Base-by-base conservation (phyloP, 1,140 invertebrate genomes). In the Lasioglossum baleicum region DNA sequence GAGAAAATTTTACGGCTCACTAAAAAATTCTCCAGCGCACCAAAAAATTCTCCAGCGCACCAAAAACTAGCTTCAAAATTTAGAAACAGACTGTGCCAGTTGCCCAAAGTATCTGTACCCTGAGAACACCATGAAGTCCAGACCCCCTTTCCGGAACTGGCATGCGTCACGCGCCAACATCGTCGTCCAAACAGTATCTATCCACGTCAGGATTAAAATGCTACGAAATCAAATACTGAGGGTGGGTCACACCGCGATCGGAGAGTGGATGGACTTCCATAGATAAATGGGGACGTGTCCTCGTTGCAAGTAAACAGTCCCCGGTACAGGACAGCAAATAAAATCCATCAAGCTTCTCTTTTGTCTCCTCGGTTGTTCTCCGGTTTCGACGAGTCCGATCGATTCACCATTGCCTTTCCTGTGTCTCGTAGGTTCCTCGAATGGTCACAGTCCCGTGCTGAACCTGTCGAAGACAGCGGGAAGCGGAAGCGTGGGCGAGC, bases 361-460 rank as follows among this genome's bases (percentile, higher is more conserved):
- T 82, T 61, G 44, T 35, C 35, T 35, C 35, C 1, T 35, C 56
- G 56, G 63, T 78, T 66, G 65, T 68, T 71, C 75, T 65, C 63
- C n/a, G 51, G 13, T 20, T 20, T 3, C 63, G 26, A 17, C 13
- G 11, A 7, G 8, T 40, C 13, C 65, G 35, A 48, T 67, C 48
- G 7, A 44, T 51, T 53, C 15, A 53, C 5, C 44, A 5, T 15
- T 40, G 26, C 15, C 31, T 7, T 64, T 64, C 15, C 31, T 40
- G 26, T 17, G 65, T 17, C 70, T 56, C 13, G 42, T 83, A 97
- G 97, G 96, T 82, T 97, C 97, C 61, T 96, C 97, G 64, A 97
- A 96, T 88, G 96, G 96, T 42, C 97, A 97, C 93, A 98, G 97
- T 95, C 97, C 97, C 61, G 97, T 98, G 58, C 92, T 98, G 81